Evolutionary conservation across 2,888 invertebrate species (phyloP), one percentile per base, ranked within the genome.

Genomic region (Polietes domitor): DNA sequence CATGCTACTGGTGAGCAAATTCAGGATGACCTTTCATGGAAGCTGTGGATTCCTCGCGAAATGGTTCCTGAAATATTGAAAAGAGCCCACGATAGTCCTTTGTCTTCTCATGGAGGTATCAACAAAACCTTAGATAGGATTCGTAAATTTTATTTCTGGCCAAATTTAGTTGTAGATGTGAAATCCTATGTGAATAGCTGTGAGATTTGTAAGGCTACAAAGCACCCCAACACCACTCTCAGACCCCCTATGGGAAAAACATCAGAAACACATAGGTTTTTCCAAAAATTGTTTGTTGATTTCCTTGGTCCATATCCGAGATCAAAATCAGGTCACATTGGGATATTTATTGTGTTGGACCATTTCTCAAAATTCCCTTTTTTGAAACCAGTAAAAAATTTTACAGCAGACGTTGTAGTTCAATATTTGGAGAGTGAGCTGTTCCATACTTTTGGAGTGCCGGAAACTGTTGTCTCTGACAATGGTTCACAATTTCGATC

Each of bases 101-200:
- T 70, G 6, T 53, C 77, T 1, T 9, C 77, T 10, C 82, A 82
- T 47, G 58, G 74, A 5, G 78, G 78, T 1, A 78, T 80, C 5
- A 58, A 53, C n/a, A 83, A 80, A 65, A 83, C 80, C 7, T 19
- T 82, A 3, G 71, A 79, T n/a, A 32, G 74, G 1, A 50, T 81
- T 15, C 63, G 78, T 0, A 37, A 75, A 3, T 74, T 53, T 28
- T 80, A 55, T 37, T 80, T 32, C 55, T 80, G 83, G 80, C 77
- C 80, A 2, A 32, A 58, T 15, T 37, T 76, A 26, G 72, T 72
- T n/a, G 5, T 3, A 2, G 77, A 77, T 26, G 72, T 77, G 0
- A 77, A 55, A 37, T 26, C 21, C 21, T 77, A 70, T 47, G 21
- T 77, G 0, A 63, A 72, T 21, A 32, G 12, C 4, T 72, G 72